phyloP scores from a whole-genome alignment of 2,888 invertebrate genomes.

The Pseudococcus jackbeardsleyi region DNA sequence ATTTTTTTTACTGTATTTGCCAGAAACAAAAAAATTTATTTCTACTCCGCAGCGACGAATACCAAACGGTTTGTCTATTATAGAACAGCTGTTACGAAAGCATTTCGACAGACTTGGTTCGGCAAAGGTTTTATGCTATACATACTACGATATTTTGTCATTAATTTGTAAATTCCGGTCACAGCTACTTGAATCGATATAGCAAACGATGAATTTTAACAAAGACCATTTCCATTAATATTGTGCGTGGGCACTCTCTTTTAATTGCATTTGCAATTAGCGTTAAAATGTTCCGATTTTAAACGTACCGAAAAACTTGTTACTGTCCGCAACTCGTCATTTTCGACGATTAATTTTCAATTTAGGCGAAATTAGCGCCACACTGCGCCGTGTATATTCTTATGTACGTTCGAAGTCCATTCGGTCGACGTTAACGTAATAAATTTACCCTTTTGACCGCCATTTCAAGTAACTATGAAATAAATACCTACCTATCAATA shows the following conservation, averaged over 20 bases:
- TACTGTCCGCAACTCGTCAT: constrained; percentile 25
- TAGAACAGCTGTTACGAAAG: constrained; percentile 38
- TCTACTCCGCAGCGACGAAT: constrained; percentile 21
- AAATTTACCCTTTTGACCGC: not conserved
- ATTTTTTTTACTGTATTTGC: not conserved
- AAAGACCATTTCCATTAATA: constrained; percentile 30
- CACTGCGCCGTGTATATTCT: not conserved
- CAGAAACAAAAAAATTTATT: constrained; percentile 23
- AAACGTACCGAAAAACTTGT: constrained; percentile 35
- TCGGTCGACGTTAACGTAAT: not conserved
- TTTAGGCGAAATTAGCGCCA: not conserved
- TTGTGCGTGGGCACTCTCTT: constrained; percentile 16
- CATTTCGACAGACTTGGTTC: constrained; percentile 38
- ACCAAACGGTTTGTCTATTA: constrained; percentile 37
- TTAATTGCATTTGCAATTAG: constrained; percentile 29
- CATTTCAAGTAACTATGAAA: not conserved
- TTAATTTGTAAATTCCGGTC: constrained; percentile 52
- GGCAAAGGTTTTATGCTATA: constrained; percentile 17
- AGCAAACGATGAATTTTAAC: constrained; percentile 48
- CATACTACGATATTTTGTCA: not conserved
- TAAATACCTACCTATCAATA: too few species aligned
- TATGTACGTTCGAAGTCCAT: not conserved
- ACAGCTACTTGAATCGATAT: constrained; percentile 49
- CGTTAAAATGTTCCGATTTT: constrained; percentile 34
- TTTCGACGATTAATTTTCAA: constrained; percentile 21